Conservation (phyloP, 2,888 invertebrate genomes). For the Romanomermis culicivorax region DNA sequence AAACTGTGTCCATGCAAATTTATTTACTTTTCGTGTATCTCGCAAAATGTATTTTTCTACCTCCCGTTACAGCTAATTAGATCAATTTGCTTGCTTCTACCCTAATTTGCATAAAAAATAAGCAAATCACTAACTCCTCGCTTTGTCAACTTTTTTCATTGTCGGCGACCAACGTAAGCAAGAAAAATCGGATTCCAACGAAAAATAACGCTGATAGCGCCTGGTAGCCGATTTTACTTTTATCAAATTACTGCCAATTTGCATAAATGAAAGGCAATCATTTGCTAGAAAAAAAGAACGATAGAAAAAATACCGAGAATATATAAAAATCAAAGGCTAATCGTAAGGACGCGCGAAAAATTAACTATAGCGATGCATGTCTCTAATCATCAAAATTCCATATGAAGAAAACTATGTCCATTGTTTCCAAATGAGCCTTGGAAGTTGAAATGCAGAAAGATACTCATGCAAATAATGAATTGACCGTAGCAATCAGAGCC, state of each 20-base stretch:
- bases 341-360: background rate
- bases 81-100: background rate
- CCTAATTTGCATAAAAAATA: background rate
- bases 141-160: slow-evolving; percentile 40
- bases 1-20: no score
- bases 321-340: no score
- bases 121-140: slow-evolving; percentile 32
- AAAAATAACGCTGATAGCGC: slow-evolving; percentile 39
- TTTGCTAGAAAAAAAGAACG: slow-evolving; percentile 34
- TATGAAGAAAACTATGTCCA: no score
- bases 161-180: slow-evolving; percentile 40
- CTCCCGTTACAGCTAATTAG: no score
- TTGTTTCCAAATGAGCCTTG: no score
- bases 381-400: background rate
- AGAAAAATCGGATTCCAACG: slow-evolving; percentile 36
- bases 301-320: no score
- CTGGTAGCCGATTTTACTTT: slow-evolving; percentile 39
- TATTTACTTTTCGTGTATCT: background rate
- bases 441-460: no score
- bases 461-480: no score
- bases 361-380: background rate
- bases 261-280: slow-evolving; percentile 40
- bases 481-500: no score
- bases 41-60: no score
- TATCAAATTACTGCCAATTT: slow-evolving; percentile 37